These are phyloP conservation scores for Todus mexicanus DNA, from an alignment of 2,797 vertebrate genomes.

Conservation along the genomic window DNA sequence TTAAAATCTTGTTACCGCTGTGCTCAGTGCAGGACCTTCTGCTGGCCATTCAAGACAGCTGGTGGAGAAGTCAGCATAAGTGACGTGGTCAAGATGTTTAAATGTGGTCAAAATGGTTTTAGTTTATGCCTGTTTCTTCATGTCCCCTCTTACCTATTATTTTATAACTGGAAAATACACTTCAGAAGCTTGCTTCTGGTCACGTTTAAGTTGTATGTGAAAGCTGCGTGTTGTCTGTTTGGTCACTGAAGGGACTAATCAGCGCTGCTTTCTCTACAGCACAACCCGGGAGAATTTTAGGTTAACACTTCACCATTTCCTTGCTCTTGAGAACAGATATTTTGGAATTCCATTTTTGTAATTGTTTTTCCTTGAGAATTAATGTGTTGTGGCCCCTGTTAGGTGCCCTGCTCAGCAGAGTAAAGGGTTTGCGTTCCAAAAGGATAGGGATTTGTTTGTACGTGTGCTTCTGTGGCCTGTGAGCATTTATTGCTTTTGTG, in stretches of 20 bases:
- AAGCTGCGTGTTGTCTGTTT: background rate
- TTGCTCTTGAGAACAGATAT: background rate
- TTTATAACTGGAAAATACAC: background rate
- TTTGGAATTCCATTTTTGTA: background rate
- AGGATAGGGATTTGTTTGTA: rapidly evolving
- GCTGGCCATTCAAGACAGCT: background rate
- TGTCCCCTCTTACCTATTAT: background rate
- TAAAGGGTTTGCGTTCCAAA: background rate
- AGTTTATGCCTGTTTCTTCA: background rate
- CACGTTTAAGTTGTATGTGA: background rate
- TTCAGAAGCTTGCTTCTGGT: too few relatives aligned
- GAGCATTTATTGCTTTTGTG: background rate
- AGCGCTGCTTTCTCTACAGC: background rate
- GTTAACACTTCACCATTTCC: background rate
- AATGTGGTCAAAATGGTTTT: background rate
- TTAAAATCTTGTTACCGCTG: background rate
- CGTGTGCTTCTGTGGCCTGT: background rate
- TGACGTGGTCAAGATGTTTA: background rate
- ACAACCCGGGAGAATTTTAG: background rate
- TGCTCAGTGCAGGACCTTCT: background rate
- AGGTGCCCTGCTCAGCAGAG: background rate
- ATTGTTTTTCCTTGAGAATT: background rate
- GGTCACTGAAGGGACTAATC: background rate
- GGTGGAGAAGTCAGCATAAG: background rate
- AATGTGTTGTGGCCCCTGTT: background rate